Conservation (phyloP, 2,888 invertebrate genomes). For the Idaea straminata region DNA sequence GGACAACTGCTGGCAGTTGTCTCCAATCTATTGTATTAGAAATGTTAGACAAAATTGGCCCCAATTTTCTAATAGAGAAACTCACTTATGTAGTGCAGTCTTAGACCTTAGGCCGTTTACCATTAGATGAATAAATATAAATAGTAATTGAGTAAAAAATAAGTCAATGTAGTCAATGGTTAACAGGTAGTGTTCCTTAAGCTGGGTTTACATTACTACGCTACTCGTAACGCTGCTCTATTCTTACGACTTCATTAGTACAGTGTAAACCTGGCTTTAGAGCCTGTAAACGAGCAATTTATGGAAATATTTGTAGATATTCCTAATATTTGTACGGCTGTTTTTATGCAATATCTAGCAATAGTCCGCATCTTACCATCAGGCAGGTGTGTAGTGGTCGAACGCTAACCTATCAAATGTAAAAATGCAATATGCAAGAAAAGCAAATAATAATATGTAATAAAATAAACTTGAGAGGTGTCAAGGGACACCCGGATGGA, state of each 20-base stretch:
- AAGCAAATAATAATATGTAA: no score
- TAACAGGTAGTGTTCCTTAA: constrained; percentile 65
- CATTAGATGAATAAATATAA: constrained; percentile 65
- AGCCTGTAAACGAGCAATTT: not conserved
- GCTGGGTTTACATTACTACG: not conserved
- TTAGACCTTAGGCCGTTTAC: constrained; percentile 55
- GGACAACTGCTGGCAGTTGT: constrained; percentile 5
- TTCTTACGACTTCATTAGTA: not conserved
- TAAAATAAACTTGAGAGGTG: no score
- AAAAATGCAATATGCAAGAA: no score
- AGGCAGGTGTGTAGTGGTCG: not conserved
- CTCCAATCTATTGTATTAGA: constrained; percentile 9
- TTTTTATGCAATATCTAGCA: not conserved
- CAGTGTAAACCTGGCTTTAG: not conserved
- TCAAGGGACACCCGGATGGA: no score
- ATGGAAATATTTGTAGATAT: not conserved
- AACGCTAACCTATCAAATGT: no score
- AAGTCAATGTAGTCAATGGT: constrained; percentile 77
- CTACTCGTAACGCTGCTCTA: not conserved
- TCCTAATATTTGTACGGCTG: not conserved
- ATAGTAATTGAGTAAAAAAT: constrained; percentile 67
- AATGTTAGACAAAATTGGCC: constrained; percentile 17
- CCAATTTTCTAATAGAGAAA: constrained; percentile 22
- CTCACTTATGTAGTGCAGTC: constrained; percentile 35
- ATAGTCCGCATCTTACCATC: not conserved